A percentile compares a stretch with the other conserved stretches of the same genome.
Conservation (phyloP, 2,888 invertebrate species). For the Drosophila nr. medialis region DNA sequence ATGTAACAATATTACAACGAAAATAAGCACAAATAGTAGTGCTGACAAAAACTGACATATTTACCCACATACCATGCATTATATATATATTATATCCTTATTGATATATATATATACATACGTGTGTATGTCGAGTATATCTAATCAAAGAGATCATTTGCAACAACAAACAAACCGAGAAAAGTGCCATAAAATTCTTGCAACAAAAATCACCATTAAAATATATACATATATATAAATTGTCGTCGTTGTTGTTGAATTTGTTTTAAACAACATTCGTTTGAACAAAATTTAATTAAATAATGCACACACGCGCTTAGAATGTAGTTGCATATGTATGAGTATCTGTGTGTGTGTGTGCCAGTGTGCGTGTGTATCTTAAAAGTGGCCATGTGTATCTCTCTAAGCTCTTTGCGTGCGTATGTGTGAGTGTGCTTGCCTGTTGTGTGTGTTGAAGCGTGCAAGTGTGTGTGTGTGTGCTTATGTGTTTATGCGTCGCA, state of each 20-base stretch:
- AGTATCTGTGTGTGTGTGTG: constrained; percentile 13
- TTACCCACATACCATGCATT: constrained; percentile 8
- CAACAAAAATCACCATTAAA: constrained; percentile 20
- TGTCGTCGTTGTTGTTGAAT: constrained; percentile 48
- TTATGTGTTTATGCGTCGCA: constrained; percentile 50
- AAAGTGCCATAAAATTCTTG: constrained; percentile 36
- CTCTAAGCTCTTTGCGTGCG: constrained; percentile 50
- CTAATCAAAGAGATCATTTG: constrained; percentile 34
- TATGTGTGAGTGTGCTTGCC: constrained; percentile 3
- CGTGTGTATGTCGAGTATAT: constrained; percentile 18
- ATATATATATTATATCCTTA: constrained; percentile 1
- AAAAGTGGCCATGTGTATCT: constrained; percentile 43
- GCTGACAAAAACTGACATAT: constrained; percentile 23
- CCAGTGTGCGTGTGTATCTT: constrained; percentile 12
- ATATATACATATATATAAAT: constrained; percentile 4
- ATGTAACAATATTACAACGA: constrained; percentile 52
- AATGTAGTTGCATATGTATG: constrained; percentile 11
- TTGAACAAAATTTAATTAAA: constrained; percentile 61
- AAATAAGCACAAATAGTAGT: constrained; percentile 50
- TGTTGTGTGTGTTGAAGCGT: constrained; percentile 5
- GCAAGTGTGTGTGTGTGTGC: constrained; percentile 28
- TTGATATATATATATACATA: not conserved
- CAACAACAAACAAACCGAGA: constrained; percentile 8
- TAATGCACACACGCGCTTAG: constrained; percentile 60
- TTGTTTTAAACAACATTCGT: constrained; percentile 13